Evolutionary conservation across 1,140 invertebrate species (phyloP).

Genomic region (Harlomillsia oculata): DNA sequence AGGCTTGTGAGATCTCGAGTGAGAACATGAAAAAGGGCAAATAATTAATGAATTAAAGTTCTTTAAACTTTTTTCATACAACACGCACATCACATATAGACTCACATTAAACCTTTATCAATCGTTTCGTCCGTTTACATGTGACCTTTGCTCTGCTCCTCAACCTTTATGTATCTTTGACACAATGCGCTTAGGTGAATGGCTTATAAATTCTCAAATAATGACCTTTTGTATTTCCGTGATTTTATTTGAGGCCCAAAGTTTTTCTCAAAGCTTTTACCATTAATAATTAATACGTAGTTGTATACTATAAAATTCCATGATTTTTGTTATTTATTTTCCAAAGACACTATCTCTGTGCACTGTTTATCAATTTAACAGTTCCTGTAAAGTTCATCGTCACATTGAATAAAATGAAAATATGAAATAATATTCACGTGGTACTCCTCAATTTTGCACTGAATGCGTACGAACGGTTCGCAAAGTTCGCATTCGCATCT

Average conservation of each 20-base stretch:
- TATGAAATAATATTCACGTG: not conserved
- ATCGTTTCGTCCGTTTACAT: too few species aligned
- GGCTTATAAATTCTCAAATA: too few species aligned
- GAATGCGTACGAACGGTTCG: not conserved
- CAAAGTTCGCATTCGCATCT: too few species aligned
- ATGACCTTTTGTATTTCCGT: too few species aligned
- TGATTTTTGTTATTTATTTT: not conserved
- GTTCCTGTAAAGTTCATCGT: too few species aligned
- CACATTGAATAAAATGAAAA: not conserved
- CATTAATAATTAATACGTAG: too few species aligned
- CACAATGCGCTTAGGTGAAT: too few species aligned
- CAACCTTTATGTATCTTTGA: too few species aligned
- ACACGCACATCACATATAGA: not conserved
- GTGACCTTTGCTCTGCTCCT: too few species aligned
- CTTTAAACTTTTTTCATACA: not conserved
- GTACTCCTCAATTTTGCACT: not conserved
- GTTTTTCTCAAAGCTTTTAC: too few species aligned
- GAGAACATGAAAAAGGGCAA: conserved; percentile 53
- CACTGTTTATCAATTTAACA: too few species aligned
- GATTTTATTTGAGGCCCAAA: too few species aligned
- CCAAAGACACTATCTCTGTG: not conserved
- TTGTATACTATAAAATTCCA: not conserved
- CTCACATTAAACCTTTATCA: not conserved
- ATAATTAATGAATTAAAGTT: not conserved
- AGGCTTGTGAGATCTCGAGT: conserved; percentile 64